Evolutionary conservation across 2,888 invertebrate species (phyloP).

Genomic region (Lottia scabra): DNA sequence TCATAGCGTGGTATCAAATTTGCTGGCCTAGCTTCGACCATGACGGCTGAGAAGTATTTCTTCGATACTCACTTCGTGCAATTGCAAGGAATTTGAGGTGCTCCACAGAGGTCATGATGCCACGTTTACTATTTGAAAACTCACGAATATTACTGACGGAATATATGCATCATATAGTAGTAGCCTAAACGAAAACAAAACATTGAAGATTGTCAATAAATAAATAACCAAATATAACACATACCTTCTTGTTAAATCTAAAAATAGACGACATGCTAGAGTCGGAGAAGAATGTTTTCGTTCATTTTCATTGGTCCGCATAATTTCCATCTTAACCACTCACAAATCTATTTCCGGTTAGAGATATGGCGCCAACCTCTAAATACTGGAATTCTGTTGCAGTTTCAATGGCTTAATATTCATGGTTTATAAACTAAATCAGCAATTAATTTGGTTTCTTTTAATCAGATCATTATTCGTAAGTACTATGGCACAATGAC

Average conservation of each 20-base stretch:
- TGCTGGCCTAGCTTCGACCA: constrained; percentile 27
- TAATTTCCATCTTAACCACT: constrained; percentile 34
- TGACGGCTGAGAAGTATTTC: constrained; percentile 18
- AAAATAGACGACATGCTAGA: constrained; percentile 52
- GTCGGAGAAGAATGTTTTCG: constrained; percentile 44
- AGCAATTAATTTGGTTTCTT: too few relatives aligned
- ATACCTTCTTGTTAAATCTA: constrained; percentile 54
- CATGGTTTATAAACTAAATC: too few relatives aligned
- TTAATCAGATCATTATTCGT: too few relatives aligned
- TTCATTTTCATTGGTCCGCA: constrained; percentile 38
- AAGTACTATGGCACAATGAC: too few relatives aligned
- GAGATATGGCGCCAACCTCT: constrained; percentile 45
- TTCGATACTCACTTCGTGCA: too few relatives aligned
- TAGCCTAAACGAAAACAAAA: constrained; percentile 17
- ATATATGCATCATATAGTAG: constrained; percentile 22
- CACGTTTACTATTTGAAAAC: not conserved
- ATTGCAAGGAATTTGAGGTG: not conserved
- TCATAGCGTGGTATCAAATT: constrained; percentile 33
- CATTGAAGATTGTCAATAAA: constrained; percentile 25
- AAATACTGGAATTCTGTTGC: constrained; percentile 11
- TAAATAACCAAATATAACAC: constrained; percentile 42
- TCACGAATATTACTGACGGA: constrained; percentile 9
- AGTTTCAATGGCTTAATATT: too few relatives aligned
- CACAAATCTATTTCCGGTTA: constrained; percentile 19
- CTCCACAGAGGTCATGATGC: not conserved